Conservation (phyloP, 1,140 invertebrate genomes). For the Microplitis demolitor region DNA sequence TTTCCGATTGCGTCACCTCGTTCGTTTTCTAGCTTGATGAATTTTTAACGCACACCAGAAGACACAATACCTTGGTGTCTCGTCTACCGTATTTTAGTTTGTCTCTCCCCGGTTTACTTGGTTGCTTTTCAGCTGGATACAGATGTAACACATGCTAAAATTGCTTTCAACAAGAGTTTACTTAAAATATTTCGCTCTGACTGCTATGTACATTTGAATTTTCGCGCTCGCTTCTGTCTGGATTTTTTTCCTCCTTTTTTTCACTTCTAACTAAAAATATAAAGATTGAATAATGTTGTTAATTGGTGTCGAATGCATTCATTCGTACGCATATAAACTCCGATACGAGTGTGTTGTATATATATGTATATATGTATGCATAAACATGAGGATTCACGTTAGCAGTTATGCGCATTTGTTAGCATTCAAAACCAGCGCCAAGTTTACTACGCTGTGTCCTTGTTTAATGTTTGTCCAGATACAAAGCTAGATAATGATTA, state of each 20-base stretch:
- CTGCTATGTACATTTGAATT: neutral
- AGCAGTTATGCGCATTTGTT: slow-evolving; percentile 13
- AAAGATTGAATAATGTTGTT: slow-evolving; percentile 12
- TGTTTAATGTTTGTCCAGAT: slow-evolving; percentile 12
- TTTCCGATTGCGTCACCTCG: neutral
- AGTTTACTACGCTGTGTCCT: neutral
- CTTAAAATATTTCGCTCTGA: too few species aligned
- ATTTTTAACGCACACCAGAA: neutral
- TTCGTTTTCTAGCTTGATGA: neutral
- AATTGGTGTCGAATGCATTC: slow-evolving; percentile 1
- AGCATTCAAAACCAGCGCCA: slow-evolving; percentile 1
- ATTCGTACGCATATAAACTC: neutral
- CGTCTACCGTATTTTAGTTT: neutral
- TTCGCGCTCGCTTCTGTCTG: neutral
- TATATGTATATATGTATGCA: slow-evolving; percentile 14
- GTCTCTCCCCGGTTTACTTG: neutral
- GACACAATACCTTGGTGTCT: neutral
- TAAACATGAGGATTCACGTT: slow-evolving; percentile 18
- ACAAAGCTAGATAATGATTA: slow-evolving; percentile 6
- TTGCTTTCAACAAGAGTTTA: too few species aligned
- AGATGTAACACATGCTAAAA: too few species aligned
- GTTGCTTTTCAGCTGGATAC: too few species aligned
- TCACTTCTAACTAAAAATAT: neutral
- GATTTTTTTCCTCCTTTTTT: neutral
- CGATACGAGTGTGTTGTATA: neutral